phyloP scores from a whole-genome alignment of 2,888 invertebrate genomes.

The Tenthredo mesomela region DNA sequence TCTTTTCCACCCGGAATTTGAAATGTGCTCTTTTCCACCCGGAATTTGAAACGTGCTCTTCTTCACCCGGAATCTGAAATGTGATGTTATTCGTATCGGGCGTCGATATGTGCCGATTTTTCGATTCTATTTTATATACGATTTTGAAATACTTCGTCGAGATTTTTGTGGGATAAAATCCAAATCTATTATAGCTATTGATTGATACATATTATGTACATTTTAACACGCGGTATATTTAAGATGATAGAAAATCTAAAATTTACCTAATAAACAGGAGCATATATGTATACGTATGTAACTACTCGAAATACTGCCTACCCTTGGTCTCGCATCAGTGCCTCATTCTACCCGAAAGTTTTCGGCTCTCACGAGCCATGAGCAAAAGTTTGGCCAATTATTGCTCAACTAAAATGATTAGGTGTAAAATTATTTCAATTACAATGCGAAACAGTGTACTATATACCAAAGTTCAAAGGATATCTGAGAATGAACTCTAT shows the following conservation, averaged over 20 bases:
- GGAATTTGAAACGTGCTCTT: no score
- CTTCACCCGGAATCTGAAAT: no score
- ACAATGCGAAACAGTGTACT: neutral
- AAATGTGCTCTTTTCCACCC: no score
- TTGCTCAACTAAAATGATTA: slow-evolving; percentile 24
- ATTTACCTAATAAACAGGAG: neutral
- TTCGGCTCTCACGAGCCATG: neutral
- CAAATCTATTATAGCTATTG: neutral
- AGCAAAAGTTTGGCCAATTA: slow-evolving; percentile 35
- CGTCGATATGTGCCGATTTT: no score
- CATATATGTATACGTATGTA: neutral
- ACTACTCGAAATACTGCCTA: neutral
- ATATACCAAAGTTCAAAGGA: neutral
- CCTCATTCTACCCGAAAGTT: neutral
- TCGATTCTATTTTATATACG: no score
- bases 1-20: no score
- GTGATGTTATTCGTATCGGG: no score
- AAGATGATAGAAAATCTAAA: neutral
- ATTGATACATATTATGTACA: no score
- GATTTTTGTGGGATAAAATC: neutral
- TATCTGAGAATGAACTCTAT: neutral
- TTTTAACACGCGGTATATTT: no score
- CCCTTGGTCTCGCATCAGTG: neutral
- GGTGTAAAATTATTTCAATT: slow-evolving; percentile 21
- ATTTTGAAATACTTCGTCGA: no score